Percentiles rank a stretch among this genome's conserved stretches.
Conservation (phyloP, 2,113 vertebrate genomes). For the Noctilio leporinus region DNA sequence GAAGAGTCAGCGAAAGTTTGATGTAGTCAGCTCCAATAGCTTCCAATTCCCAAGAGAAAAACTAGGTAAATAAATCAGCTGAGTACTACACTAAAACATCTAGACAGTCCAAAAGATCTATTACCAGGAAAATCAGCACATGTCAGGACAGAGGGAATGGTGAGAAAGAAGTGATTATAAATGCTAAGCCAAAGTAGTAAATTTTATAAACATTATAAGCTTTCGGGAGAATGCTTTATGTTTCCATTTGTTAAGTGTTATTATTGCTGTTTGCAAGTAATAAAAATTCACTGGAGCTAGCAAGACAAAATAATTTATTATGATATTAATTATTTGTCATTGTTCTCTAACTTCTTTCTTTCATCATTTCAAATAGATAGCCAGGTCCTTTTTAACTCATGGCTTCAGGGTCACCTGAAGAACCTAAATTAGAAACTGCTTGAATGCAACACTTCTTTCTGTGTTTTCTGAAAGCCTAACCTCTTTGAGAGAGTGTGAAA, state of each 20-base stretch:
- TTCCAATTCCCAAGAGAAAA: not conserved
- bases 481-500: not conserved
- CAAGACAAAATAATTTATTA: not conserved
- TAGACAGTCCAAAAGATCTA: not conserved
- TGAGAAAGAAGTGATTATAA: not conserved
- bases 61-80: not conserved
- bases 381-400: not conserved
- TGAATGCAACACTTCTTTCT: not conserved
- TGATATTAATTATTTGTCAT: not conserved
- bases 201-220: constrained; percentile 1
- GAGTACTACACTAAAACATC: not conserved
- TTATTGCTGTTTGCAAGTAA: not conserved
- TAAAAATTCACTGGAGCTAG: not conserved
- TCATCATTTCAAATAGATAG: not conserved
- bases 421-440: not conserved
- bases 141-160: not conserved
- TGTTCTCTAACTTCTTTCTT: not conserved
- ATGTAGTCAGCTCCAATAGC: not conserved
- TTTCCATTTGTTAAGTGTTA: not conserved
- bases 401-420: not conserved
- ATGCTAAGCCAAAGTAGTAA: not conserved
- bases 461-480: not conserved
- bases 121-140: not conserved
- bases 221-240: not conserved
- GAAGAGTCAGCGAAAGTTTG: not conserved